Evolutionary conservation across 2,888 invertebrate species (phyloP).

Genomic region (Aplocera efformata): DNA sequence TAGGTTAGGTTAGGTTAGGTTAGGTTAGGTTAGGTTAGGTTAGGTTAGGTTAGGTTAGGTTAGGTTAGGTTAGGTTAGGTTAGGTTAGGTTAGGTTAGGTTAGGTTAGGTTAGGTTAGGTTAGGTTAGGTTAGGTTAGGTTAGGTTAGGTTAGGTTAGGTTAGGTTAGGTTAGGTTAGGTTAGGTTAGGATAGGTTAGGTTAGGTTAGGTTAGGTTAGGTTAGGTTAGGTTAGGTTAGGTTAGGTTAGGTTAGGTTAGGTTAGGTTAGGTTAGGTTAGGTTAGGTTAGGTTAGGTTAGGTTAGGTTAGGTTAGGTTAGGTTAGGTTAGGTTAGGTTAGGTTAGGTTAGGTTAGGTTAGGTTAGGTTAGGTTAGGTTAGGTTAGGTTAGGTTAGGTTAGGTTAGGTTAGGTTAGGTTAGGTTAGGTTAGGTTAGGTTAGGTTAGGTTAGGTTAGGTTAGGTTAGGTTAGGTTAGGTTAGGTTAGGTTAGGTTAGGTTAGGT

Average conservation of each 20-base stretch:
- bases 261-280: constrained; percentile 19
- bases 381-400: constrained; percentile 13
- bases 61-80: constrained; percentile 20
- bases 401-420: constrained; percentile 7
- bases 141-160: not conserved
- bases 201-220: constrained; percentile 15
- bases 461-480: constrained; percentile 24
- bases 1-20: constrained; percentile 24
- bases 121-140: not conserved
- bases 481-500: constrained; percentile 19
- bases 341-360: constrained; percentile 15
- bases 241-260: constrained; percentile 19
- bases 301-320: constrained; percentile 18
- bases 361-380: constrained; percentile 11
- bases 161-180: not conserved
- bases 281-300: constrained; percentile 14
- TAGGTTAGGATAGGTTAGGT: constrained; percentile 8
- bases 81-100: constrained; percentile 26
- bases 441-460: constrained; percentile 24
- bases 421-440: constrained; percentile 21
- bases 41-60: constrained; percentile 19
- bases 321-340: no score
- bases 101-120: constrained; percentile 27
- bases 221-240: constrained; percentile 20
- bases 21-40: constrained; percentile 23